Evolutionary conservation across 64 coral and sea anemone species (phyloP).

Genomic region (Pocillopora verrucosa): DNA sequence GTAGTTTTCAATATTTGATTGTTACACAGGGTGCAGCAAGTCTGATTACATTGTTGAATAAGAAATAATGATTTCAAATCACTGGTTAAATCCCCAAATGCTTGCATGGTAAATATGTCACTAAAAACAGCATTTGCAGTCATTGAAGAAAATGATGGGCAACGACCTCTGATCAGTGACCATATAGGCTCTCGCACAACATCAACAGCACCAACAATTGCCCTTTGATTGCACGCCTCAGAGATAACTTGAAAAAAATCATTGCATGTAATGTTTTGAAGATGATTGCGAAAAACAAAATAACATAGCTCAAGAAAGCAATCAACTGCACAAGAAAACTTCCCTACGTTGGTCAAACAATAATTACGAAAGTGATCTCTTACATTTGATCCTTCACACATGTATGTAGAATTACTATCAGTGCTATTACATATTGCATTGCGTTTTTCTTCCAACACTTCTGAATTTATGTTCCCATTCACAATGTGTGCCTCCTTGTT

Average conservation of each 20-base stretch:
- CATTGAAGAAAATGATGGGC: conserved; percentile 15
- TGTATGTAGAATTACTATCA: too few species aligned
- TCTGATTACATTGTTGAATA: conserved; percentile 8
- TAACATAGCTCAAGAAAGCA: conserved; percentile 18
- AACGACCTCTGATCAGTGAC: neutral
- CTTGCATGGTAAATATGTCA: conserved; percentile 17
- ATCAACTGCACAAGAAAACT: conserved; percentile 33
- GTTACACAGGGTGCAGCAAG: conserved; percentile 38
- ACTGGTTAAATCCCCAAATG: conserved; percentile 8
- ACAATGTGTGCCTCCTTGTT: conserved; percentile 45
- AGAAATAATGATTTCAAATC: conserved; percentile 14
- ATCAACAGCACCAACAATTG: conserved; percentile 14
- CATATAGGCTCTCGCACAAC: conserved; percentile 7
- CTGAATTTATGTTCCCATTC: conserved; percentile 32
- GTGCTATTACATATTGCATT: too few species aligned
- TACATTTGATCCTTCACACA: neutral
- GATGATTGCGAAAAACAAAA: conserved; percentile 18
- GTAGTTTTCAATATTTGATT: conserved; percentile 28
- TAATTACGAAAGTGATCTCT: conserved; percentile 21
- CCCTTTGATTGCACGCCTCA: too few species aligned
- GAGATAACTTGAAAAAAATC: neutral
- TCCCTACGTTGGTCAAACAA: neutral
- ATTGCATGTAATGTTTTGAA: neutral
- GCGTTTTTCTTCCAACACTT: too few species aligned
- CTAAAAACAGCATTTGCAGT: conserved; percentile 1